A percentile compares a stretch with the other conserved stretches of the same genome.
Evolutionary conservation across 2,797 vertebrate species (phyloP).

Genomic region (Cyprinodon diabolis): DNA sequence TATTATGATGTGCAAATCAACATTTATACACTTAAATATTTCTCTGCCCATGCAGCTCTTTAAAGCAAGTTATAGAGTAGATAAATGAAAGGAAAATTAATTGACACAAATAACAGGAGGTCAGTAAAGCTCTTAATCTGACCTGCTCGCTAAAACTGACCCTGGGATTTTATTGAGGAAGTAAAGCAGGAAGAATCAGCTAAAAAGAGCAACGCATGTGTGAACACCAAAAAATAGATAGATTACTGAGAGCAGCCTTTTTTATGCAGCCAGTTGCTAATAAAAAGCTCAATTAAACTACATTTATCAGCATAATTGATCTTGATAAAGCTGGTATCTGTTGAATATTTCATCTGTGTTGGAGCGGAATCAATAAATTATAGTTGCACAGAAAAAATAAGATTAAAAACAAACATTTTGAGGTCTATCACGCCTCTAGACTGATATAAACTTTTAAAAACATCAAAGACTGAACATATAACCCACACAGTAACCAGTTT

Average conservation of each 20-base stretch:
- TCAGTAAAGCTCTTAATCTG: no score
- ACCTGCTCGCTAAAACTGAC: neutral
- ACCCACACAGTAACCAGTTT: neutral
- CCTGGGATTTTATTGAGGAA: neutral
- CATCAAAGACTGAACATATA: neutral
- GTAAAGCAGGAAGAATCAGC: neutral
- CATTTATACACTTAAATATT: constrained; percentile 50
- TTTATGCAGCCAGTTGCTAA: neutral
- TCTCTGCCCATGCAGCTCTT: constrained; percentile 36
- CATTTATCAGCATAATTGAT: neutral
- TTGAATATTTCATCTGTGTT: neutral
- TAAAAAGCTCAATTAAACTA: neutral
- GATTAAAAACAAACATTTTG: neutral
- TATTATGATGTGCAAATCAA: constrained; percentile 83
- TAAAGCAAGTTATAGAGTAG: constrained; percentile 10
- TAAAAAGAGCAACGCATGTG: constrained; percentile 23
- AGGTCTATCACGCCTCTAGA: neutral
- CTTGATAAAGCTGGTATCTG: neutral
- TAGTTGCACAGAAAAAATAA: neutral
- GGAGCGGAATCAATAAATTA: neutral
- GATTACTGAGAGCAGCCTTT: neutral
- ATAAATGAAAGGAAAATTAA: neutral
- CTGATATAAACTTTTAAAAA: neutral
- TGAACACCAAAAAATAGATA: neutral
- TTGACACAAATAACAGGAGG: neutral